phyloP scores from a whole-genome alignment of 2,797 vertebrate genomes.

The Macrochelys suwanniensis region DNA sequence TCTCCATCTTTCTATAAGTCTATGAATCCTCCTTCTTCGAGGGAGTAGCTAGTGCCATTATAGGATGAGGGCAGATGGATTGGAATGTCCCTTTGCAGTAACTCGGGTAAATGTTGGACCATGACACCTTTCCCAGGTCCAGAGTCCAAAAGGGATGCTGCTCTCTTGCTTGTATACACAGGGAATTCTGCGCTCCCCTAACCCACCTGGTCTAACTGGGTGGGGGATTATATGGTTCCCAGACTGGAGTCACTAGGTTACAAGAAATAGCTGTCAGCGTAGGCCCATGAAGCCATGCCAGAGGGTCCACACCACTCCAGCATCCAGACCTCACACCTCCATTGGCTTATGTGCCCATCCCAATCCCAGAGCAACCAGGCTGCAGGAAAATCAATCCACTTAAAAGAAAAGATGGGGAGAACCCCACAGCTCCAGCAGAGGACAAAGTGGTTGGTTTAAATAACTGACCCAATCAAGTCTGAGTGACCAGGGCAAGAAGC shows the following conservation, averaged over 20 bases:
- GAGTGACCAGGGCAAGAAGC: neutral
- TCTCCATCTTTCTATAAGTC: neutral
- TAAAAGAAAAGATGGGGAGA: neutral
- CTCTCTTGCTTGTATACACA: neutral
- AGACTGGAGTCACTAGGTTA: neutral
- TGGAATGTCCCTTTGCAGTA: neutral
- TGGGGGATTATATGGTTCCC: neutral
- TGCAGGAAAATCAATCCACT: neutral
- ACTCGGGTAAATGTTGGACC: neutral
- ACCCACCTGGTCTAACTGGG: neutral
- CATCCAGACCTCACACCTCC: neutral
- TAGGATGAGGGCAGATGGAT: neutral
- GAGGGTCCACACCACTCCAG: neutral
- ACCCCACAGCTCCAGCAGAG: neutral
- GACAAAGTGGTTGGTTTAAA: neutral
- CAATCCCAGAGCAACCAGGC: neutral
- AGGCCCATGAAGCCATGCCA: neutral
- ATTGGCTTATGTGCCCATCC: neutral
- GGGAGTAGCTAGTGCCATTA: neutral
- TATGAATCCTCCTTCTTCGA: neutral
- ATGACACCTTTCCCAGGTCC: neutral
- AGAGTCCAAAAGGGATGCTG: neutral
- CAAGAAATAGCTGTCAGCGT: neutral
- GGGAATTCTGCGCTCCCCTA: neutral
- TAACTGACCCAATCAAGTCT: neutral